Evolutionary conservation across 2,888 invertebrate species (phyloP), one percentile per base, ranked within the genome.

Genomic region (Standfussiana lucernea): DNA sequence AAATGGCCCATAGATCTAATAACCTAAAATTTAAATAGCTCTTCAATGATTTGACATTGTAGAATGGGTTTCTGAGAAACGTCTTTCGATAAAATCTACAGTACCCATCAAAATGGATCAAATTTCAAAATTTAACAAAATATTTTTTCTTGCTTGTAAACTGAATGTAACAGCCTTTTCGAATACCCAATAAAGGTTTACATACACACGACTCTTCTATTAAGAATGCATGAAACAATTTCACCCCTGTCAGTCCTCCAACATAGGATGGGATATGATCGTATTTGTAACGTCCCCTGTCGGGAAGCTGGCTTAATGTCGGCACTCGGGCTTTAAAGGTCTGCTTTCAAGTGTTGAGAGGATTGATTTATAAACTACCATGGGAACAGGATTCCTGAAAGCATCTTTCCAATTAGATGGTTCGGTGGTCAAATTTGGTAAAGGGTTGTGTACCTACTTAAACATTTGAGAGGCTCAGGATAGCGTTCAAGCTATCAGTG

Each of bases 151-250:
- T 40, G 11, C 6, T 28, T 3, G 32, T 28, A 59, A 35, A 59
- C 47, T 72, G 18, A 13, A 61, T 45, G 45, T 11, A n/a, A 28
- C 42, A 42, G 28, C 21, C 56, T 15, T 47, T 32, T 69, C 37
- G n/a, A 62, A 76, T 62, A 35, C 47, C n/a, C 56, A 40, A 73
- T 73, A 72, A 79, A 72, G 28, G 56, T 75, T 35, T 62, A 50
- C 59, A 68, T 28, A 35, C 47, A 62, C 61, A 61, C 35, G 74
- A 45, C 42, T 59, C 11, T 50, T 56, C 53, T 76, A 78, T 84
- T 72, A 83, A 74, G 15, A 40, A 83, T 81, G 77, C 69, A 84
- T 82, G 70, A 84, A 80, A 85, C 84, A 84, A 82, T 81, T 73
- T 67, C 45, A 64, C 72, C 72, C 77, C 69, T 67, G 77, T 82